Evolutionary conservation across 2,888 invertebrate genomes (phyloP).

Genomic region (Drosophila conformis): DNA sequence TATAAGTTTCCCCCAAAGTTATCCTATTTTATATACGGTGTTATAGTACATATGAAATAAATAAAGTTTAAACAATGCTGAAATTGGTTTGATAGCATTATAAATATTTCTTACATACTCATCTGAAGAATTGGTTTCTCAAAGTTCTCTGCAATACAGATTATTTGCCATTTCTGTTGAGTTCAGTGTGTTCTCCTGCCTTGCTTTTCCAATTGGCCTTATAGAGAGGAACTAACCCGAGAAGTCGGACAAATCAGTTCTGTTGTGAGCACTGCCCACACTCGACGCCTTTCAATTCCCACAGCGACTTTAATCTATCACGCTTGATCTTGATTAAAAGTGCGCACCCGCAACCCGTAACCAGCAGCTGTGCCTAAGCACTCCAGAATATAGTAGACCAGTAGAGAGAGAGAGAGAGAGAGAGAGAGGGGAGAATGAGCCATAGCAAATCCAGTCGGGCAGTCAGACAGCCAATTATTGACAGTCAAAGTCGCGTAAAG

Average conservation of each 20-base stretch:
- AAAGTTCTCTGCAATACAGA: constrained; percentile 11
- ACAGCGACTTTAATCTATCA: constrained; percentile 62
- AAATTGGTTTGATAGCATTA: constrained; percentile 15
- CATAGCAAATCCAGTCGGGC: constrained; percentile 49
- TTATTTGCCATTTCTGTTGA: not conserved
- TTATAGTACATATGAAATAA: not conserved
- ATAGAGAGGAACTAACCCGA: not conserved
- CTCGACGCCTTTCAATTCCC: constrained; percentile 56
- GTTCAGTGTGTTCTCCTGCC: not conserved
- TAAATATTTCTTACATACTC: constrained; percentile 14
- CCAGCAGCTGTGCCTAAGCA: constrained; percentile 7
- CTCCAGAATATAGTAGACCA: not conserved
- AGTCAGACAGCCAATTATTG: constrained; percentile 75
- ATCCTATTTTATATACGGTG: not conserved
- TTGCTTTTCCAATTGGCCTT: not conserved
- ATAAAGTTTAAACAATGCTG: not conserved
- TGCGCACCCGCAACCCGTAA: constrained; percentile 32
- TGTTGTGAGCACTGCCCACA: constrained; percentile 28
- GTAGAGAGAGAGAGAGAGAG: too few relatives aligned
- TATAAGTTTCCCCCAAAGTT: not conserved
- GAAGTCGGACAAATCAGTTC: constrained; percentile 10
- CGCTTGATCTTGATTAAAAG: constrained; percentile 73
- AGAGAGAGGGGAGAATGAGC: constrained; percentile 2
- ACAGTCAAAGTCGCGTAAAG: constrained; percentile 75
- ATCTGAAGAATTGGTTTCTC: constrained; percentile 14